Percentiles rank a stretch among this genome's conserved stretches.
phyloP scores from a whole-genome alignment of 2,113 vertebrate species.

The Dipodomys spectabilis region DNA sequence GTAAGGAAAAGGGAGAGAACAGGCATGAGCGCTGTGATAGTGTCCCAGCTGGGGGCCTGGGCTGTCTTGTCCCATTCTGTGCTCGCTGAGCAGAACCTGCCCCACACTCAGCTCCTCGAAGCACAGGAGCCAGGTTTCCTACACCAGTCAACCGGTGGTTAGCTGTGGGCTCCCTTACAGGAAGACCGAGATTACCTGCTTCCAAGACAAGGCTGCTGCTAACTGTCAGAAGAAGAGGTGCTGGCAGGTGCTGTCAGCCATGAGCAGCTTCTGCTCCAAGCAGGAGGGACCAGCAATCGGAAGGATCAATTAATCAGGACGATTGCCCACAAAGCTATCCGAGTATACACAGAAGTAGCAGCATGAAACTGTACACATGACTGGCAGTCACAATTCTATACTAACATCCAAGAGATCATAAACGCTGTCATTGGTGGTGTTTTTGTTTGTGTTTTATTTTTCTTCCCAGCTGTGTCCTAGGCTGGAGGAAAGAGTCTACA shows the following conservation, averaged over 20 bases:
- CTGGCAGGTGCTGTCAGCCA: background rate
- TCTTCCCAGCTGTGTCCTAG: background rate
- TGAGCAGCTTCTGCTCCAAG: background rate
- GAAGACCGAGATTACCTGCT: background rate
- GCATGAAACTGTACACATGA: too few relatives aligned
- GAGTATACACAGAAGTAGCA: accelerated
- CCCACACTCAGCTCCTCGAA: background rate
- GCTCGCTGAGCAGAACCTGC: background rate
- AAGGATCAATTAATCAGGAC: background rate
- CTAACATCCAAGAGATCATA: background rate
- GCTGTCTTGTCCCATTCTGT: background rate
- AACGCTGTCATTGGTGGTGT: background rate
- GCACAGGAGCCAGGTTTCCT: background rate
- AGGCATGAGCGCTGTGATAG: background rate
- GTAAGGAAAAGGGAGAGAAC: background rate
- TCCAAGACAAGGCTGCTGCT: background rate
- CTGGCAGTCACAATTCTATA: background rate
- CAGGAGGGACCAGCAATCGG: background rate
- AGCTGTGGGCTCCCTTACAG: background rate
- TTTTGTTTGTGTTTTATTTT: background rate
- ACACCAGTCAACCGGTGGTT: background rate
- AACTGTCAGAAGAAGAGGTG: background rate
- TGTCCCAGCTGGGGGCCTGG: background rate
- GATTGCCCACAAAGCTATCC: background rate
- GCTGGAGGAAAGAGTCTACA: background rate